Percentiles rank a stretch among this genome's conserved stretches.
These are phyloP conservation scores for Strix uralensis DNA, from an alignment of 2,113 vertebrate genomes.

Conservation along the genomic window DNA sequence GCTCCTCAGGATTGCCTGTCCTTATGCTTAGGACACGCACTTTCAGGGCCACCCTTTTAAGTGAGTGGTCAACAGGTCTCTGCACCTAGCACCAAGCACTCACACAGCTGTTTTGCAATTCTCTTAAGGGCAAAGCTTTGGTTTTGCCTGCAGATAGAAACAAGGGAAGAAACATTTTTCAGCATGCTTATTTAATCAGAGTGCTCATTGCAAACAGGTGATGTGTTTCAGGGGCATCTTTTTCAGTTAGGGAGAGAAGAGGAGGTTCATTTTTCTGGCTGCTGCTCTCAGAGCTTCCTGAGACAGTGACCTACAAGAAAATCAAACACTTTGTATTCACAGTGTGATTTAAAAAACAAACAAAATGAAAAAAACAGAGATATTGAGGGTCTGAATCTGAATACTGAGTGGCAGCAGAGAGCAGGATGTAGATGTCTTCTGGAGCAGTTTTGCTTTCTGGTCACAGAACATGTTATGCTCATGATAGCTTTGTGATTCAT, in stretches of 20 bases:
- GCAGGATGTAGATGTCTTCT: not conserved
- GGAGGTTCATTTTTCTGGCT: not conserved
- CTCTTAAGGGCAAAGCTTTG: not conserved
- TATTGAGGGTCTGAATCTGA: not conserved
- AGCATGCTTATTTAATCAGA: not conserved
- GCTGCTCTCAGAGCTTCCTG: not conserved
- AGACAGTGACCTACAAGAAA: not conserved
- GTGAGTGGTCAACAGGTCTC: not conserved
- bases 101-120: not conserved
- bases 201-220: not conserved
- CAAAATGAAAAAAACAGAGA: not conserved
- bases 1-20: not conserved
- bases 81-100: not conserved
- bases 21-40: not conserved
- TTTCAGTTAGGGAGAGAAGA: not conserved
- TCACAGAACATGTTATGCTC: not conserved
- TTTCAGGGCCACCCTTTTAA: not conserved
- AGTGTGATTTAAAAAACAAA: not conserved
- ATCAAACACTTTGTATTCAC: not conserved
- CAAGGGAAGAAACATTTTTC: not conserved
- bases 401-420: not conserved
- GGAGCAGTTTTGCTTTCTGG: not conserved
- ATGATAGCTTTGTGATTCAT: not conserved
- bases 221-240: not conserved
- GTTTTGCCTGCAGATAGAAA: not conserved